Evolutionary conservation across 2,797 vertebrate genomes (phyloP), one percentile per base, ranked within the genome.

Genomic region (Mormyrus hasselquistii): DNA sequence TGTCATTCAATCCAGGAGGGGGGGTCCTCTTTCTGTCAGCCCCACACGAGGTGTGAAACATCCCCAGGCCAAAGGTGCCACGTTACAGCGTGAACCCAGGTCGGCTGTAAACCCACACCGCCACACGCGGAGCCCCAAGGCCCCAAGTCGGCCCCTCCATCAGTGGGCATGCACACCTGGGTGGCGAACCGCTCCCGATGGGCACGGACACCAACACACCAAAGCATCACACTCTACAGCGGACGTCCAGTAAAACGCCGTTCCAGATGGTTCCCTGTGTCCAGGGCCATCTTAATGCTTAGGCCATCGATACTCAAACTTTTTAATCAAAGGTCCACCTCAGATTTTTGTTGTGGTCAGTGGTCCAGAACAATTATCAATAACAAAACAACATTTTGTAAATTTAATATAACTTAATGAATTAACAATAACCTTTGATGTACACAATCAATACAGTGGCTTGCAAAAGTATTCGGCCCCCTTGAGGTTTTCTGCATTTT

Each of bases 31-130:
- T 90, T 10, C 57, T 94, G 95, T 95, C 92, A 92, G 93, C 92
- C 16, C 91, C 90, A 92, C 93, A 92, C 88, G 62, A 90, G 92
- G 69, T 85, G 93, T 90, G 94, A 89, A 73, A 89, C 91, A 92
- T 94, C 92, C 92, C 93, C 93, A 93, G 95, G 94, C 94, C 89
- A 94, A 92, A 90, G 95, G 95, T 96, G 95, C 95, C 38, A 90
- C 91, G 94, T 96, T 96, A 95, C 95, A 95, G 93, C 82, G 90
- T 95, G 95, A 95, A 95, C 94, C 94, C 92, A 91, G 92, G 93
- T 86, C 93, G 92, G 93, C 94, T 92, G 95, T 95, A 96, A 96
- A 92, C 94, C 91, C 95, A 95, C 93, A 95, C 94, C 93, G 6
- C 91, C 10, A 92, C 91, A 49, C 4, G 52, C 6, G 92, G 93